phyloP scores from a whole-genome alignment of 2,888 invertebrate species.

The Drosophila colorata region DNA sequence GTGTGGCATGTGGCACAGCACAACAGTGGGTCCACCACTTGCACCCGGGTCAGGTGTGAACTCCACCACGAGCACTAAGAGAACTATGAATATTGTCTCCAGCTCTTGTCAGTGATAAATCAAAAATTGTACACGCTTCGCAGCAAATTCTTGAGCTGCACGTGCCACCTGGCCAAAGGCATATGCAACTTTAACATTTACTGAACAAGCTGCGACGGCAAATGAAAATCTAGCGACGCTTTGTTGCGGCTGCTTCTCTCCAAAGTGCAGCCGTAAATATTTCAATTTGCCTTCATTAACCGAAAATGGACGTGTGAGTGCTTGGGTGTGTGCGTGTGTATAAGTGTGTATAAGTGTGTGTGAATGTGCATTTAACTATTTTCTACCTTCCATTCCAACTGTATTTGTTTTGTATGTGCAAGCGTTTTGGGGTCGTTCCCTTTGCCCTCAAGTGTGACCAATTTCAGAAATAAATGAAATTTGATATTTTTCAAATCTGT shows the following conservation, averaged over 20 bases:
- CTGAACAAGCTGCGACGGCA: constrained; percentile 16
- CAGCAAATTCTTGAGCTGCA: constrained; percentile 58
- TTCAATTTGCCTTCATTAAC: constrained; percentile 74
- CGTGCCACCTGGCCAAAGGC: constrained; percentile 12
- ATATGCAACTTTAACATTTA: constrained; percentile 10
- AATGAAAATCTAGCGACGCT: constrained; percentile 68
- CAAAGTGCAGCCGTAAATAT: constrained; percentile 74
- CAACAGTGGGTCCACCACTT: too few species aligned
- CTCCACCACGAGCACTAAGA: not conserved
- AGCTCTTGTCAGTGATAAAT: constrained; percentile 65
- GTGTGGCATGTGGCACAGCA: constrained; percentile 12
- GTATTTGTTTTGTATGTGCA: constrained; percentile 2
- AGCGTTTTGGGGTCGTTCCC: not conserved
- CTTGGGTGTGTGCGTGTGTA: constrained; percentile 1
- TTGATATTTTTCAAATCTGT: constrained; percentile 22
- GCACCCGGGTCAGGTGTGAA: too few species aligned
- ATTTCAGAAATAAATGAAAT: constrained; percentile 2
- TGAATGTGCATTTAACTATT: constrained; percentile 24
- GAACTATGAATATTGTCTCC: constrained; percentile 15
- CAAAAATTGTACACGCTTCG: constrained; percentile 65
- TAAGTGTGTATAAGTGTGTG: constrained; percentile 5
- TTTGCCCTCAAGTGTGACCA: not conserved
- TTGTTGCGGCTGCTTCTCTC: constrained; percentile 44
- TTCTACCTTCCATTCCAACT: constrained; percentile 9
- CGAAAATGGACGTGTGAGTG: constrained; percentile 20